Base-by-base conservation (phyloP, 2,888 invertebrate species). In the Drosophila koepferae region DNA sequence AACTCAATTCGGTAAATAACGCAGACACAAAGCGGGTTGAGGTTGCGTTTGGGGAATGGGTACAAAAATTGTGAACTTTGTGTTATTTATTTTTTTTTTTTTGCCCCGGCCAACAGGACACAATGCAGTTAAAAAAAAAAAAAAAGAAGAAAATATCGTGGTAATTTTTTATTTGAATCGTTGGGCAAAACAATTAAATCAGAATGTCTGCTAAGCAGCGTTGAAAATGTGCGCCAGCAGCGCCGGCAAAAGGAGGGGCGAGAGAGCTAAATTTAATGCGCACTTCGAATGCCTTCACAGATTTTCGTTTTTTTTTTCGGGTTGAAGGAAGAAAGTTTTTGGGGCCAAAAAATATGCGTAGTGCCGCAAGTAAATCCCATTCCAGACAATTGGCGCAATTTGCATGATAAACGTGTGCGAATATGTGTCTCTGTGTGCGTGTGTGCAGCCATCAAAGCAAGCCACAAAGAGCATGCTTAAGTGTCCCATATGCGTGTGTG, bases 371-470 rank as follows among this genome's bases (percentile, higher is more conserved):
- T 70, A 77, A 80, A 83, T 84, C 84, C 89, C 89, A 76, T 90
- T 90, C 89, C 89, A 89, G 85, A 83, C 87, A 87, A 87, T 87
- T 87, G 88, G 80, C 90, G 81, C 90, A 90, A 87, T 87, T 87
- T 87, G 81, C 87, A 87, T 89, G 87, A 86, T 79, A 87, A 86
- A 88, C 80, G 67, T 79, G 79, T 61, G 71, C 66, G 80, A 66
- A 72, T 34, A 20, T 20, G 59, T 28, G 63, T 10, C 8, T 41
- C n/a, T 41, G 31, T 4, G 62, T 8, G 18, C 16, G 44, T 14
- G 62, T 23, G 58, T 58, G 59, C 59, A 56, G 72, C 75, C 82
- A 88, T 90, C 86, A 90, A 85, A 77, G 74, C 90, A 77, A 77
- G 86, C 90, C 88, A 77, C 85, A 86, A 86, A 86, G 86, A 88